These are phyloP conservation scores for Stegana nigrithorax DNA, from an alignment of 2,888 invertebrate genomes.

Conservation along the genomic window DNA sequence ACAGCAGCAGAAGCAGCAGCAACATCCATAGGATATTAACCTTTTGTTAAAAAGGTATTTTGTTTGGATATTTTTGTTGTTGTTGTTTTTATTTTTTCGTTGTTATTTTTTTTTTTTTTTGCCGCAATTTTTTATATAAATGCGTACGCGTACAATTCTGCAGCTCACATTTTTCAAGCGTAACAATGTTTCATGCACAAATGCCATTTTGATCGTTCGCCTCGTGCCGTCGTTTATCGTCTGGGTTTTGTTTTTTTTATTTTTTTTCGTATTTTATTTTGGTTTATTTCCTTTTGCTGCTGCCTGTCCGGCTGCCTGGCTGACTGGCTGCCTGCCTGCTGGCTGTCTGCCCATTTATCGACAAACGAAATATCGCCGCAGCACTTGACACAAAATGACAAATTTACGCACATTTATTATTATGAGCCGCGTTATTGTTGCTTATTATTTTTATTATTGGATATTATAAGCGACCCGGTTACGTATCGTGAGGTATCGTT, in stretches of 20 bases:
- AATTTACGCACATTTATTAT: slow-evolving; percentile 37
- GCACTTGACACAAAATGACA: slow-evolving; percentile 32
- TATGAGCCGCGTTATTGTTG: slow-evolving; percentile 5
- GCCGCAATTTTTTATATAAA: too few relatives aligned
- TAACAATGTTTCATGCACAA: slow-evolving; percentile 12
- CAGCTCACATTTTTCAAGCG: background rate
- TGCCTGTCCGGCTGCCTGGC: too few relatives aligned
- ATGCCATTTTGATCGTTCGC: slow-evolving; percentile 11
- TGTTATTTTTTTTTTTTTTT: background rate
- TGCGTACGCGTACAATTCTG: background rate
- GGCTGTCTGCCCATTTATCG: too few relatives aligned
- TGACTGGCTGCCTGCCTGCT: too few relatives aligned
- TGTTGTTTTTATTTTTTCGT: background rate
- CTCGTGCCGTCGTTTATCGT: background rate
- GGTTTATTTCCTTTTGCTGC: too few relatives aligned
- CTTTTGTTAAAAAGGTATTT: too few relatives aligned
- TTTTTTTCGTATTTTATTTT: background rate
- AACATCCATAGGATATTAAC: too few relatives aligned
- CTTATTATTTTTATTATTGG: background rate
- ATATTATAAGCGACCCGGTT: too few relatives aligned
- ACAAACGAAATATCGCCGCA: slow-evolving; percentile 3
- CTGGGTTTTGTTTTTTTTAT: background rate
- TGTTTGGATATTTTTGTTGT: too few relatives aligned
- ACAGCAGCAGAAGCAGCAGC: too few relatives aligned
- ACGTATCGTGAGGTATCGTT: too few relatives aligned